Evolutionary conservation across 1,140 invertebrate species (phyloP), one percentile per base, ranked within the genome.

Genomic region (Patella vulgata): DNA sequence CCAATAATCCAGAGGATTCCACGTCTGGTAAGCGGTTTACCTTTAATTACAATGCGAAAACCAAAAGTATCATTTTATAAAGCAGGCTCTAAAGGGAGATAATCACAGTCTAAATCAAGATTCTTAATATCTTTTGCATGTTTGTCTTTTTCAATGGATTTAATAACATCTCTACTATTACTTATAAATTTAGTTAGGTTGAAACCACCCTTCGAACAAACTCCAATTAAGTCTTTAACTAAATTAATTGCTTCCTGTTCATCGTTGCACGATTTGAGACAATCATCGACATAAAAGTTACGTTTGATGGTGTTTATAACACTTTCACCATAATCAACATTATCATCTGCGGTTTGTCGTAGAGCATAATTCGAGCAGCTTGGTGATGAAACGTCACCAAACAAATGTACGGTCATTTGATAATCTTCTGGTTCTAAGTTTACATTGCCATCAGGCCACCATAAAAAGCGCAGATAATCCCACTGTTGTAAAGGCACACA

Each of bases 231-330:
- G 14, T 56, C 30, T 36, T 44, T 23, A 30, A 60, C 44, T 1
- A 64, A 21, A 9, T 47, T 40, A 21, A 66, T 43, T 8, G 57
- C 63, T 14, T 33, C 30, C 21, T 33, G 30, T 28, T 25, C 33
- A 36, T 17, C 11, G 11, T n/a, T 17, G 1, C 46, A 40, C 2
- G 57, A 44, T 17, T 52, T 57, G 3, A 66, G 23, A 47, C 63
- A 66, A 31, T 70, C 63, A 66, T 70, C 67, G 14, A 70, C 67
- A 48, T 66, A 70, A 44, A 68, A 62, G 31, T 47, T 53, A 4
- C 48, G 39, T 40, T 31, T 19, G 2, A 70, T 43, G 3, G 63
- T 58, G n/a, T 33, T 19, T n/a, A 51, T 40, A 9, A 53, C 66
- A 43, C 17, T 1, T 19, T 65, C 51, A 36, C 21, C 27, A 21